Base-by-base conservation (phyloP, 1,140 invertebrate genomes). In the Leptoteleia sp. region DNA sequence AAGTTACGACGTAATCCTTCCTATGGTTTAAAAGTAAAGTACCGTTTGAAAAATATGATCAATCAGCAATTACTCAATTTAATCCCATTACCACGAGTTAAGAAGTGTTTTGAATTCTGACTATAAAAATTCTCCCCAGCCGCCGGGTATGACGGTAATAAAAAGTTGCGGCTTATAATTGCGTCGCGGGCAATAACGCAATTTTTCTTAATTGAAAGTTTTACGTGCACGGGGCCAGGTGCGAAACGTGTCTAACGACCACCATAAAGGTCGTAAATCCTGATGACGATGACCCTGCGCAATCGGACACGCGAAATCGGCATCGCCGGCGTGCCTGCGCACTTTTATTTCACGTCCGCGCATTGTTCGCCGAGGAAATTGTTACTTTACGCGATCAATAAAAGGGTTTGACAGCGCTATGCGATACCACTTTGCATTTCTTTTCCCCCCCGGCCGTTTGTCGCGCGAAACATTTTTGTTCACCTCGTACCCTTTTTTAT, bases 141-240 rank as follows among this genome's bases (percentile, higher is more conserved):
- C n/a, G n/a, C n/a, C n/a, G n/a, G n/a, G n/a, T n/a, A n/a, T n/a
- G n/a, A n/a, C n/a, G 61, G 40, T 47, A 61, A 48, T 61, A 62
- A 76, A 76, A 29, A 57, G 57, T 15, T 27, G 3, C 19, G 61
- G 19, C 61, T 33, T 65, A 48, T 75, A 67, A 75, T 75, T 52
- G 54, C 54, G 25, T 45, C 37, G 16, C 65, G 50, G 35, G 35
- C 54, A 48, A 70, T 70, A 71, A 43, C 54, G 33, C 52, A 57
- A 64, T 73, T 73, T 62, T 61, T 68, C 64, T 52, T 68, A 72
- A 72, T 78, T 72, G 62, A 79, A 73, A 72, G 68, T 33, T 72
- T 67, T 54, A 62, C 61, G 67, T 43, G 65, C 45, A n/a, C 7
- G 6, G 22, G 33, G 31, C 48, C 33, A 64, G 59, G 71, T 75